Evolutionary conservation across 2,888 invertebrate species (phyloP), one percentile per base, ranked within the genome.

Genomic region (Drosophila koepferae): DNA sequence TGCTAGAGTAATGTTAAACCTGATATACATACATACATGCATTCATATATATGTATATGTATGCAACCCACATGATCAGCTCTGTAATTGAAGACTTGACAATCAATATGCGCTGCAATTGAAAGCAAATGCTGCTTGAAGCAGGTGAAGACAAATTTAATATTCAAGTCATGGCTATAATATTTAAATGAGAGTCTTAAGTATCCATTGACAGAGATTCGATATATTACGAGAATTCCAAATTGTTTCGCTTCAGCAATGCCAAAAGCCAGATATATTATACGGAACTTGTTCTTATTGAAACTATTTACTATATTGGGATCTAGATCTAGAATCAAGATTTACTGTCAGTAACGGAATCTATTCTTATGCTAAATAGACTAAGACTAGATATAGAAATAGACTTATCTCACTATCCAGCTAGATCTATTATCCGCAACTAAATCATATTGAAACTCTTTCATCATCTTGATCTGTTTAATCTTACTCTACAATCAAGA

Each of bases 121-220:
- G 38, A 58, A 51, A 58, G 65, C 60, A 66, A 48, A 36, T 70
- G 23, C 10, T 14, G 34, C 34, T 3, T n/a, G 3, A 20, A 23
- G 5, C 38, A 49, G 34, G 12, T 51, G 49, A 51, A 51, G 49
- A 34, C 18, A 51, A 59, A 69, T 58, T 18, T 46, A 78, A 69
- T 68, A 66, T 70, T 68, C 44, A 54, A 65, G 28, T 68, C 79
- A 74, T 48, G 60, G 76, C 53, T 46, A 16, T 23, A 8, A 28
- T 48, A 28, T 34, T 34, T 8, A 51, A 8, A 28, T n/a, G 31
- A 31, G 12, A 31, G 38, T 23, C 14, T 40, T 5, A 5, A 23
- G 28, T 54, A 40, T 40, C 54, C 53, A 69, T 28, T 51, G 51
- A 7, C 34, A 51, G 14, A 2, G 34, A 51, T 18, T 7, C 2